Percentiles rank a stretch among this genome's conserved stretches.
phyloP scores from a whole-genome alignment of 2,888 invertebrate genomes.

The Caenorhabditis sp. region DNA sequence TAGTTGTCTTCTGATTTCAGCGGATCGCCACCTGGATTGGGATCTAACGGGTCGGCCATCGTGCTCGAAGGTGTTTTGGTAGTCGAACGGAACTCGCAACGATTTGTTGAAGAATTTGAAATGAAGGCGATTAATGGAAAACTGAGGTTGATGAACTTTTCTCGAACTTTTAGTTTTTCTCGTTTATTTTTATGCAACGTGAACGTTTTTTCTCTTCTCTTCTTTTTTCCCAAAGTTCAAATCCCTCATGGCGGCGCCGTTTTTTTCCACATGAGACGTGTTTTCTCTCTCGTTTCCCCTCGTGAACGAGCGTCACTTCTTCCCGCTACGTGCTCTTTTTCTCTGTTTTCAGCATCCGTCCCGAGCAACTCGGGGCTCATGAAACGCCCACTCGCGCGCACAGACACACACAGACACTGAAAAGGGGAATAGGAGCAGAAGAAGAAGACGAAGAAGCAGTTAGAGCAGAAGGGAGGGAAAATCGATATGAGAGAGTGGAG shows the following conservation, averaged over 20 bases:
- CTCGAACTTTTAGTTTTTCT: too few relatives aligned
- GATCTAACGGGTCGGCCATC: slow-evolving; percentile 37
- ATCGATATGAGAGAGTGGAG: slow-evolving; percentile 42
- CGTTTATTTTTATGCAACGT: not conserved
- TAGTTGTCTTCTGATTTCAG: slow-evolving; percentile 41
- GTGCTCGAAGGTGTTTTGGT: slow-evolving; percentile 12
- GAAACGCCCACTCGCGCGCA: slow-evolving; percentile 2
- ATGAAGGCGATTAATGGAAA: not conserved
- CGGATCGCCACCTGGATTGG: slow-evolving; percentile 13
- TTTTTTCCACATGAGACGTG: not conserved
- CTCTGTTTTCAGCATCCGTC: not conserved
- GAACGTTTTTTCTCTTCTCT: not conserved
- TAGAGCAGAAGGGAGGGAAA: too few relatives aligned
- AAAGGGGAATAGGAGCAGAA: not conserved
- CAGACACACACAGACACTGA: slow-evolving; percentile 10
- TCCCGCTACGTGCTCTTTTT: slow-evolving; percentile 33
- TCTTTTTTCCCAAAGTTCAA: too few relatives aligned
- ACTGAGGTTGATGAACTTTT: not conserved
- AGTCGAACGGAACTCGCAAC: slow-evolving; percentile 2
- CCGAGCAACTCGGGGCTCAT: not conserved
- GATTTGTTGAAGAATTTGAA: not conserved
- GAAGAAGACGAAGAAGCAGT: not conserved
- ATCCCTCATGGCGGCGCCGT: too few relatives aligned
- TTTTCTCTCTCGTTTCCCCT: not conserved
- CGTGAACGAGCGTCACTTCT: slow-evolving; percentile 24